These are phyloP conservation scores for Brachionus koreanus DNA, from an alignment of 1,140 invertebrate species.

Conservation along the genomic window DNA sequence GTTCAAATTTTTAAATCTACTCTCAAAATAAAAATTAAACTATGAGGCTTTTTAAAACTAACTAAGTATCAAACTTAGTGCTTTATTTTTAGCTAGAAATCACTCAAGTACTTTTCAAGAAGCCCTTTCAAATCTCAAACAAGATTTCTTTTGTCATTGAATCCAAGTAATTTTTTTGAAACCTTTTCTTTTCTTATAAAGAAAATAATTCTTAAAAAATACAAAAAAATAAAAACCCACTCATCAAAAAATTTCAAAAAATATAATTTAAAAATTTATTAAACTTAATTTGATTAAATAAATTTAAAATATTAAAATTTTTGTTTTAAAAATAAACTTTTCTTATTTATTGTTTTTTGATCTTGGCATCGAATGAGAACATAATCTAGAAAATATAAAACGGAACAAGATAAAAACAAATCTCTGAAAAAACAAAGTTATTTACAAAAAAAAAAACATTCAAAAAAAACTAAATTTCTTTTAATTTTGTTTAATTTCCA, in stretches of 20 bases:
- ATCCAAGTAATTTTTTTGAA: not conserved
- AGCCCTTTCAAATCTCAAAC: not conserved
- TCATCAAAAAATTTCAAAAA: not conserved
- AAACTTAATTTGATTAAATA: constrained; percentile 32
- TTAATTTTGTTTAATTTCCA: constrained; percentile 18
- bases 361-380: not conserved
- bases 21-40: not conserved
- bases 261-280: not conserved
- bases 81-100: not conserved
- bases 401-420: constrained; percentile 31
- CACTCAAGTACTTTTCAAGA: not conserved
- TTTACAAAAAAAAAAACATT: constrained; percentile 30
- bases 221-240: not conserved
- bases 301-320: not conserved
- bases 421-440: not conserved
- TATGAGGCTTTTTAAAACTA: not conserved
- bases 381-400: constrained; percentile 23
- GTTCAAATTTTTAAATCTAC: not conserved
- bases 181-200: not conserved
- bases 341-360: not conserved
- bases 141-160: constrained; percentile 2
- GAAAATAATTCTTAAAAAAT: not conserved
- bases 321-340: constrained; percentile 1
- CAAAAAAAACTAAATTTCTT: constrained; percentile 15
- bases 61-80: not conserved